Base-by-base conservation (phyloP, 2,113 vertebrate genomes). In the Gavia stellata region DNA sequence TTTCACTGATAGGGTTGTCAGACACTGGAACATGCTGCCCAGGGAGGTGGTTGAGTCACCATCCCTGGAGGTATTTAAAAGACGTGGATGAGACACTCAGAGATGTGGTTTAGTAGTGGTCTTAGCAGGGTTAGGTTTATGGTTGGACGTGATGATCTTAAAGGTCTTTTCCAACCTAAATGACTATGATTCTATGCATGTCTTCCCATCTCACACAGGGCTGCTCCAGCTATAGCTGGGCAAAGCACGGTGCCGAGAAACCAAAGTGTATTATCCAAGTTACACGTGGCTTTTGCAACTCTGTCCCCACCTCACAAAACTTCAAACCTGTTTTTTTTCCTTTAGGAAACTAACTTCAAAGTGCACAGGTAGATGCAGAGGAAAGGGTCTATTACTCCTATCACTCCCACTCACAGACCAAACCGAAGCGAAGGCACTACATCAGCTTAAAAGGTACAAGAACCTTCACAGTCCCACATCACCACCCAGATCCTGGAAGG, bases 311-410 rank as follows among this genome's bases (percentile, higher is more conserved):
- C 44, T 66, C 33, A 26, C 34, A 14, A 11, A 68, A 78, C 49
- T 59, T 61, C 61, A 73, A 53, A 87, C 44, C 33, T 38, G 7
- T 28, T 71, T 58, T 62, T 62, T 58, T 40, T 67, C 10, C 58
- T 36, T n/a, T 17, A 63, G 52, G n/a, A 87, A 80, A 84, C 0
- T 13, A 67, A 65, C 0, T 2, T 16, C 18, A 7, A 78, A 90
- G 55, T 2, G 1, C 1, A 0, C 29, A 26, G 28, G 17, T 7
- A 12, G 58, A 36, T 5, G n/a, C 16, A 52, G 34, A 52, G 21
- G 53, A 71, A 89, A 77, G 12, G 16, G 20, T 44, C 42, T 3
- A 5, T 47, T 25, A 17, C 13, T 70, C 79, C 42, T 3, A 5
- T 47, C 28, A 17, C 13, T 70, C 79, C 50, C 26, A 18, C 42